Conservation (phyloP, 2,113 vertebrate species). For the Dipodomys stephensi region DNA sequence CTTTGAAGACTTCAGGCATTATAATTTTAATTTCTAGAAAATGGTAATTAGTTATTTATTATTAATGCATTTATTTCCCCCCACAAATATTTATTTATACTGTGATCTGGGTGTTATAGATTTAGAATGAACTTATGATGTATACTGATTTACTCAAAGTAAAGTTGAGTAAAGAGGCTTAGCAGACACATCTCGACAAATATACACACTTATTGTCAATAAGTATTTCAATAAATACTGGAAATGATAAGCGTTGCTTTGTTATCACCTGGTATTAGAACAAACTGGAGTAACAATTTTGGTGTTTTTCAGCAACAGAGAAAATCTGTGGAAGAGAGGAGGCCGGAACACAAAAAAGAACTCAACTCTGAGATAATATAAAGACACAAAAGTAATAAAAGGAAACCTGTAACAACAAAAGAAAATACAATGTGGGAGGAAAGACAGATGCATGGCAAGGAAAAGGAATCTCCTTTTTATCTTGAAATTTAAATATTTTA, state of each 20-base stretch:
- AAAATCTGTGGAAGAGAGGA: not conserved
- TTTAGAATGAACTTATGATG: not conserved
- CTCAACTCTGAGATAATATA: not conserved
- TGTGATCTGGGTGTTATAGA: not conserved
- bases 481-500: not conserved
- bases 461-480: not conserved
- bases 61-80: not conserved
- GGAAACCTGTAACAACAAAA: not conserved
- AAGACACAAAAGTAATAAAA: not conserved
- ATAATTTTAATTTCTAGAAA: slow-evolving; percentile 19
- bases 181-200: not conserved
- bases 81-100: not conserved
- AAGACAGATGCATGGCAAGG: not conserved
- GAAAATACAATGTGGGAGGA: not conserved
- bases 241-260: not conserved
- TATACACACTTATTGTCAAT: not conserved
- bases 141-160: not conserved
- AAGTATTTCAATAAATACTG: not conserved
- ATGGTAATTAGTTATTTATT: not conserved
- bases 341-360: not conserved
- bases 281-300: not conserved
- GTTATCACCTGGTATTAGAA: not conserved
- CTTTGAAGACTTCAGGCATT: slow-evolving; percentile 14
- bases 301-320: not conserved
- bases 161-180: not conserved